phyloP scores from a whole-genome alignment of 2,797 vertebrate species.

The Ataeniobius toweri region DNA sequence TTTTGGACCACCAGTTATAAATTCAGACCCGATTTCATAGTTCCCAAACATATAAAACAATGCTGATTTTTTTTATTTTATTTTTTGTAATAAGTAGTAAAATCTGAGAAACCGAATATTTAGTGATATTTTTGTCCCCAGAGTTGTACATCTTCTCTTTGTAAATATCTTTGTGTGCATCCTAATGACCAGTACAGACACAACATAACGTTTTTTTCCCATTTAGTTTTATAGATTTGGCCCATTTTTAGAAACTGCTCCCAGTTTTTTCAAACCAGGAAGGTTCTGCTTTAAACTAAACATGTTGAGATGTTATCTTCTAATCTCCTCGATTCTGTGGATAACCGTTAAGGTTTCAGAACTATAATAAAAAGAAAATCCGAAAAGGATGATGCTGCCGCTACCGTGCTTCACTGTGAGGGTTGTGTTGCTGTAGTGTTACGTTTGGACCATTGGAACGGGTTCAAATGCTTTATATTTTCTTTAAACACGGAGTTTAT shows the following conservation, averaged over 20 bases:
- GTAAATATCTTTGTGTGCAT: neutral
- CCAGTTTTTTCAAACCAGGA: too few relatives aligned
- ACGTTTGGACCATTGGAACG: neutral
- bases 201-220: neutral
- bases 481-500: neutral
- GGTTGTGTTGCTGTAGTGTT: neutral
- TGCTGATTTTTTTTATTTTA: neutral
- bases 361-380: too few relatives aligned
- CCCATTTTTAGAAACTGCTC: neutral
- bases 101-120: too few relatives aligned
- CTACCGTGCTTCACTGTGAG: conserved; percentile 2
- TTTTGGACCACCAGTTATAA: too few relatives aligned
- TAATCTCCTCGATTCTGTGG: neutral
- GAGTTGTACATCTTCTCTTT: neutral
- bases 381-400: neutral
- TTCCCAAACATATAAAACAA: too few relatives aligned
- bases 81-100: neutral
- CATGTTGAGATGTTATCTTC: neutral
- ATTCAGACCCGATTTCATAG: too few relatives aligned
- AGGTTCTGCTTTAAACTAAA: too few relatives aligned
- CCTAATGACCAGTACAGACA: neutral
- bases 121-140: neutral
- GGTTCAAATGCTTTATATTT: neutral
- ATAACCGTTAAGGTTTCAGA: neutral
- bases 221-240: neutral